A percentile compares a stretch with the other conserved stretches of the same genome.
phyloP scores from a whole-genome alignment of 1,140 invertebrate genomes.

The Macrotrachela quadricornifera region DNA sequence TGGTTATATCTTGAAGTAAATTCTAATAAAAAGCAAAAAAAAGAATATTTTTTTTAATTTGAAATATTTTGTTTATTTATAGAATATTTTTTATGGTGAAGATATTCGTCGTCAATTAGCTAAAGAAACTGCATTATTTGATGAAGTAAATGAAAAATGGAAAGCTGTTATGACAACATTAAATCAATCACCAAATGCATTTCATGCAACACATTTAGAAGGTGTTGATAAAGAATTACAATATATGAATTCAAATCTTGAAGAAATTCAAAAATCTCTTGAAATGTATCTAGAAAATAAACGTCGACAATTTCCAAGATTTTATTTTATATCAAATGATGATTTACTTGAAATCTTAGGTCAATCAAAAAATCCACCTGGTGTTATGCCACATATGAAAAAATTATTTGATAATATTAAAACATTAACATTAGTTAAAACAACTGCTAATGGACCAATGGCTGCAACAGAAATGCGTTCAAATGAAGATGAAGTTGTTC shows the following conservation, averaged over 20 bases:
- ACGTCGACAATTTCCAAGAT: constrained; percentile 29
- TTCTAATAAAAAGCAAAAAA: neutral
- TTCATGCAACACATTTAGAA: constrained; percentile 23
- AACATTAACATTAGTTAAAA: constrained; percentile 26
- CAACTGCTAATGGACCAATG: constrained; percentile 7
- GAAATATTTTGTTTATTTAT: neutral
- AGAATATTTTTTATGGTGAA: constrained; percentile 32
- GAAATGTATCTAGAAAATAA: constrained; percentile 33
- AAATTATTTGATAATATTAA: constrained; percentile 33
- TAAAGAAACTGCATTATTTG: constrained; percentile 28
- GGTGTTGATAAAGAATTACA: constrained; percentile 23
- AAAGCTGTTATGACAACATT: constrained; percentile 26
- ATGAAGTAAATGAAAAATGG: constrained; percentile 27
- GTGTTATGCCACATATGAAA: constrained; percentile 28
- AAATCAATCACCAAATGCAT: constrained; percentile 25
- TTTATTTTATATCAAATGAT: constrained; percentile 33
- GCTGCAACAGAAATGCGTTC: constrained; percentile 52
- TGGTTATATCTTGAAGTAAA: constrained; percentile 53
- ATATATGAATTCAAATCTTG: constrained; percentile 28
- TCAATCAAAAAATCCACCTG: constrained; percentile 29
- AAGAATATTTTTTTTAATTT: neutral
- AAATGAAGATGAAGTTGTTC: constrained; percentile 51
- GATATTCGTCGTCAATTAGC: constrained; percentile 31
- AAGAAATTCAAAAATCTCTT: constrained; percentile 31
- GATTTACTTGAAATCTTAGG: constrained; percentile 31